Evolutionary conservation across 64 coral and sea anemone genomes (phyloP).

Genomic region (Astreopora myriophthalma): DNA sequence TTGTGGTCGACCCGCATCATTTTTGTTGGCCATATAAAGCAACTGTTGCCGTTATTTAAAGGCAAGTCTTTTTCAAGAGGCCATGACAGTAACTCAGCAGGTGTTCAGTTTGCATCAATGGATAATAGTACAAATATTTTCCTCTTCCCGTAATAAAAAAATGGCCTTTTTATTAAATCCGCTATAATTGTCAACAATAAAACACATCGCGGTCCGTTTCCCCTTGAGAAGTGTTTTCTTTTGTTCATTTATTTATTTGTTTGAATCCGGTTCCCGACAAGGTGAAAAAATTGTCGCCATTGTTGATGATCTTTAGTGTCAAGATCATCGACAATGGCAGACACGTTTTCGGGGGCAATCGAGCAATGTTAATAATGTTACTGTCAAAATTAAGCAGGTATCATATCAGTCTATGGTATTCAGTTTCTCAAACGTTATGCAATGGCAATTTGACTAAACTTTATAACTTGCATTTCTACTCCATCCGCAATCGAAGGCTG

Average conservation of each 20-base stretch:
- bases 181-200: background rate
- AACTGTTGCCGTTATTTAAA: background rate
- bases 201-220: background rate
- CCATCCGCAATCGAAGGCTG: too few relatives aligned
- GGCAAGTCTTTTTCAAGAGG: background rate
- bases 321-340: too few relatives aligned
- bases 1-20: too few relatives aligned
- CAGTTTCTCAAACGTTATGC: too few relatives aligned
- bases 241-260: too few relatives aligned
- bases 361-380: conserved; percentile 32
- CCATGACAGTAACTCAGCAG: background rate
- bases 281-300: too few relatives aligned
- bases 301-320: too few relatives aligned
- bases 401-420: conserved; percentile 14
- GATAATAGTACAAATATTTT: conserved; percentile 17
- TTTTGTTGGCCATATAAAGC: background rate
- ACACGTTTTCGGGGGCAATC: too few relatives aligned
- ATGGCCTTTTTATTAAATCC: background rate
- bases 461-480: too few relatives aligned
- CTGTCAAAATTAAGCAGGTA: conserved; percentile 18
- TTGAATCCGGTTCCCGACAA: too few relatives aligned
- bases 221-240: background rate
- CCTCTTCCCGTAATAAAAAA: background rate
- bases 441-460: background rate
- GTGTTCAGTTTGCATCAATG: background rate